These are phyloP conservation scores for Pachycephus smyrnensis DNA, from an alignment of 2,888 invertebrate species.

Conservation along the genomic window DNA sequence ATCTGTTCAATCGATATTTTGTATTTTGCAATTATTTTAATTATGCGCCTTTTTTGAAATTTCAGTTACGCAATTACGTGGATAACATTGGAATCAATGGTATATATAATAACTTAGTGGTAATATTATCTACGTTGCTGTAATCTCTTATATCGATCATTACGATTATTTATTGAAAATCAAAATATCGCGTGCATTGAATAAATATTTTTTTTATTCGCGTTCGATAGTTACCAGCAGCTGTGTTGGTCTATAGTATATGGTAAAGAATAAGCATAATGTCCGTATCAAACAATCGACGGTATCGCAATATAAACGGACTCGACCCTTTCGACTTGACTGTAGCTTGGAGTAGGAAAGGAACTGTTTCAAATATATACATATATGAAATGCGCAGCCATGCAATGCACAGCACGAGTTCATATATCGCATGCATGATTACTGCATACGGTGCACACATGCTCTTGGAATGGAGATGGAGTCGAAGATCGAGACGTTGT, in stretches of 20 bases:
- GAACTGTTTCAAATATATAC: background rate
- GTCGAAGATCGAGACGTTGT: slow-evolving; percentile 12
- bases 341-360: background rate
- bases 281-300: background rate
- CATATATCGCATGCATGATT: background rate
- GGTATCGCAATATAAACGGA: background rate
- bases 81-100: background rate
- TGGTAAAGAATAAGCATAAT: background rate
- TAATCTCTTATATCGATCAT: too few species aligned
- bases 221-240: background rate
- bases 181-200: background rate
- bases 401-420: background rate
- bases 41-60: background rate
- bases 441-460: slow-evolving; percentile 3
- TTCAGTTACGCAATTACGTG: background rate
- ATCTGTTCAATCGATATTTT: background rate
- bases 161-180: too few species aligned
- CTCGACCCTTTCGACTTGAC: background rate
- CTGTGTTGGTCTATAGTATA: background rate
- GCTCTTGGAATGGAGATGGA: background rate
- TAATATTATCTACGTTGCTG: too few species aligned
- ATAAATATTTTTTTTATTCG: background rate
- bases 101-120: background rate
- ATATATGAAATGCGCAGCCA: background rate
- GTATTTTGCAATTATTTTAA: background rate